A percentile compares a stretch with the other conserved stretches of the same genome.
Conservation (phyloP, 2,113 vertebrate species). For the Globicephala melas region DNA sequence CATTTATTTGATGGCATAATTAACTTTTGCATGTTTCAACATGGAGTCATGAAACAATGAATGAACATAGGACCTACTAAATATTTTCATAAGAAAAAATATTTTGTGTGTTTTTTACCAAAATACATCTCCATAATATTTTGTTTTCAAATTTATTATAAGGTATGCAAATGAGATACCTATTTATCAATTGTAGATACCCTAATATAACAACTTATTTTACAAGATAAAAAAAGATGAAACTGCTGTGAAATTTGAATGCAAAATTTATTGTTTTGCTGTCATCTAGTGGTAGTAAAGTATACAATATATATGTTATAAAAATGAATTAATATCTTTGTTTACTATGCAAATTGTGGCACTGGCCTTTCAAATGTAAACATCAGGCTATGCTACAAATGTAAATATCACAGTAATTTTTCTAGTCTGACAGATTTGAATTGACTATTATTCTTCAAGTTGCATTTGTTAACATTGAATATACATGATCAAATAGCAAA, state of each 20-base stretch:
- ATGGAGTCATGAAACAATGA: not conserved
- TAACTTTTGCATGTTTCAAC: not conserved
- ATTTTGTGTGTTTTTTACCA: not conserved
- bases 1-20: not conserved
- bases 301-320: not conserved
- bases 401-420: conserved; percentile 11
- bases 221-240: conserved; percentile 33
- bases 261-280: conserved; percentile 76
- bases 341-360: conserved; percentile 54
- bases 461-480: not conserved
- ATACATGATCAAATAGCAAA: not conserved
- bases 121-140: conserved; percentile 47
- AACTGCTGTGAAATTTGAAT: conserved; percentile 23
- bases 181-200: conserved; percentile 61
- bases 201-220: conserved; percentile 6
- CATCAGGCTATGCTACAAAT: conserved; percentile 21
- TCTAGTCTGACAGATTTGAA: conserved; percentile 8
- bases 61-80: not conserved
- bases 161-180: conserved; percentile 22
- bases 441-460: conserved; percentile 30
- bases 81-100: conserved; percentile 1
- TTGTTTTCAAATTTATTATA: conserved; percentile 52
- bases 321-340: conserved; percentile 12
- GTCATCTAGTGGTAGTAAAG: conserved; percentile 78
- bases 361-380: conserved; percentile 42